phyloP scores from a whole-genome alignment of 1,140 invertebrate species.

The Oryctes rhinoceros region DNA sequence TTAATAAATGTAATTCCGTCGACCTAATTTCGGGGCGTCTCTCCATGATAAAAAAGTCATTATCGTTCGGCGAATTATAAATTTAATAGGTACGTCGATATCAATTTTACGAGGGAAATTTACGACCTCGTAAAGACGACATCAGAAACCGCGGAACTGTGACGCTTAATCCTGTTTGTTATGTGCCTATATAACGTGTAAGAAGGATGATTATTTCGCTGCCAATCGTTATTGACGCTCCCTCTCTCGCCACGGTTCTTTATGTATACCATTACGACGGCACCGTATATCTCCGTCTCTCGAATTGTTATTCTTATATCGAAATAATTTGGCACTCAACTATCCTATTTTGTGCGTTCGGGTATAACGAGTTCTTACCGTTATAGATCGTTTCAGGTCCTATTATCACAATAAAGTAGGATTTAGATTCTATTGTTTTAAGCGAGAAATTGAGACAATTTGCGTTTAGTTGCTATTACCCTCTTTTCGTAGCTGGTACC shows the following conservation, averaged over 20 bases:
- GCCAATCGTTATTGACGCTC: neutral
- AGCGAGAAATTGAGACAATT: no score
- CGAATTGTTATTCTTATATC: neutral
- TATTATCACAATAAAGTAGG: no score
- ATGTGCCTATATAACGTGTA: neutral
- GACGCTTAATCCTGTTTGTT: conserved; percentile 18
- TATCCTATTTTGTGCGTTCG: neutral
- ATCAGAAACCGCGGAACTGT: conserved; percentile 11
- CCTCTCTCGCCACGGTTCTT: neutral
- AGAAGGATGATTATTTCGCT: conserved; percentile 12
- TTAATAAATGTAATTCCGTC: conserved; percentile 5
- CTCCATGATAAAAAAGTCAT: conserved; percentile 22
- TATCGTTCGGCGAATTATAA: conserved; percentile 11
- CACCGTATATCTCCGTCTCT: neutral
- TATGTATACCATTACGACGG: neutral
- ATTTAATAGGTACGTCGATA: neutral
- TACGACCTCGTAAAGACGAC: conserved; percentile 9
- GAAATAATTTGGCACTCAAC: neutral
- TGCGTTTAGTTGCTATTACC: no score
- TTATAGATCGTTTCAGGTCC: no score
- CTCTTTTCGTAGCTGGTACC: no score
- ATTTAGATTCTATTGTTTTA: no score
- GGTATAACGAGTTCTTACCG: no score
- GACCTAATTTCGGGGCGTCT: conserved; percentile 4
- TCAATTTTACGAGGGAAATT: conserved; percentile 18